Base-by-base conservation (phyloP, 2,888 invertebrate genomes). In the Agriopis leucophaearia region DNA sequence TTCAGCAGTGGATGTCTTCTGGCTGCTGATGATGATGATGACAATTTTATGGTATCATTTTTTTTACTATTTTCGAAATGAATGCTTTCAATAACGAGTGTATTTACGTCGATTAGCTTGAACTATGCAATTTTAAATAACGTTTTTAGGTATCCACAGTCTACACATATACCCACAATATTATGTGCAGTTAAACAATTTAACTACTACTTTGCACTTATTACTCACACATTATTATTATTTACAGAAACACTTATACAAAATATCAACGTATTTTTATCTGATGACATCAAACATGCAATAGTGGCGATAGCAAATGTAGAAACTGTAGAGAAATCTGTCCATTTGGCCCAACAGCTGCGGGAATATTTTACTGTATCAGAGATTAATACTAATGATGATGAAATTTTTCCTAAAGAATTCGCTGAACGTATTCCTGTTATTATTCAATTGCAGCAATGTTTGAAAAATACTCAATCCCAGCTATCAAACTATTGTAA, bases 171-270 rank as follows among this genome's bases (percentile, higher is more conserved):
- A 8, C 15, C 15, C 8, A 10, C 8, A 15, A 9, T 16, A 38
- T 16, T 27, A 51, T n/a, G 1, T 27, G 10, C 12, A 27, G 12
- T 27, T 18, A 18, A 10, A 0, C 13, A 13, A 50, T 36, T 54
- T 8, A 48, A 16, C n/a, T 63, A 27, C 44, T 60, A 50, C 8
- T 2, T 4, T 15, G 16, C 8, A 38, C 16, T 15, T 50, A 27
- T 35, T 58, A 68, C 61, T n/a, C n/a, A 69, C 72, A 38, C 71
- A 40, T 66, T 58, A 44, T 63, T 66, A 59, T 64, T 70, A 64
- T 75, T 78, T 77, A 64, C 78, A 80, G 80, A 78, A 70, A 74
- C 70, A 69, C 72, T 80, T 35, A 42, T 70, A 70, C 75, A 77
- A 55, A 73, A 69, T 51, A 72, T 76, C 69, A 59, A 78, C 40